Conservation (phyloP, 2,888 invertebrate genomes). For the Entomobrya proxima region DNA sequence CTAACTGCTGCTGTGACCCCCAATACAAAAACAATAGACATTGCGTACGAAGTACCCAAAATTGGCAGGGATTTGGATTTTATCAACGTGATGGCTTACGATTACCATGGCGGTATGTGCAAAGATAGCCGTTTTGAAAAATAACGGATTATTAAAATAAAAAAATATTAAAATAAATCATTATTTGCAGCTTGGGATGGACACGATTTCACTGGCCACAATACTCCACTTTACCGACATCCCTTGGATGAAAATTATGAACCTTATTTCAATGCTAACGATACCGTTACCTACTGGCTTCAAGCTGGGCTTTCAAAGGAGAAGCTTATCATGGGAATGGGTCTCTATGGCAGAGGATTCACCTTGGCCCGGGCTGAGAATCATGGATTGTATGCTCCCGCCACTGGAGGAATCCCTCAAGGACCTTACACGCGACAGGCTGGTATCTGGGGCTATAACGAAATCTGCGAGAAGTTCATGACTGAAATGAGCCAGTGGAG, state of each 20-base stretch:
- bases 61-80: conserved; percentile 76
- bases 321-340: conserved; percentile 85
- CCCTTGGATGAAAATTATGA: conserved; percentile 74
- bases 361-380: conserved; percentile 79
- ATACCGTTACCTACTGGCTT: conserved; percentile 80
- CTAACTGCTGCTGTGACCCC: conserved; percentile 72
- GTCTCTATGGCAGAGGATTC: conserved; percentile 85
- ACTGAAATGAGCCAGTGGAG: conserved; percentile 78
- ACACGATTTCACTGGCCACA: conserved; percentile 75
- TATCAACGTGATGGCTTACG: conserved; percentile 77
- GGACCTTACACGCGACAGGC: conserved; percentile 77
- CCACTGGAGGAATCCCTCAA: conserved; percentile 77
- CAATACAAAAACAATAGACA: conserved; percentile 66
- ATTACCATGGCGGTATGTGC: conserved; percentile 76
- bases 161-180: too few relatives aligned
- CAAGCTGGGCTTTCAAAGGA: conserved; percentile 80
- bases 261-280: conserved; percentile 76
- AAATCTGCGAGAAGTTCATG: conserved; percentile 77
- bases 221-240: conserved; percentile 76
- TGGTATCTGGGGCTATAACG: conserved; percentile 77
- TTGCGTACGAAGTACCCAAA: conserved; percentile 68
- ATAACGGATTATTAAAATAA: too few relatives aligned
- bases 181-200: conserved; percentile 71
- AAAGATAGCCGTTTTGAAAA: too few relatives aligned
- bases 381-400: conserved; percentile 80